Evolutionary conservation across 2,113 vertebrate genomes (phyloP).

Genomic region (Dipodomys merriami): DNA sequence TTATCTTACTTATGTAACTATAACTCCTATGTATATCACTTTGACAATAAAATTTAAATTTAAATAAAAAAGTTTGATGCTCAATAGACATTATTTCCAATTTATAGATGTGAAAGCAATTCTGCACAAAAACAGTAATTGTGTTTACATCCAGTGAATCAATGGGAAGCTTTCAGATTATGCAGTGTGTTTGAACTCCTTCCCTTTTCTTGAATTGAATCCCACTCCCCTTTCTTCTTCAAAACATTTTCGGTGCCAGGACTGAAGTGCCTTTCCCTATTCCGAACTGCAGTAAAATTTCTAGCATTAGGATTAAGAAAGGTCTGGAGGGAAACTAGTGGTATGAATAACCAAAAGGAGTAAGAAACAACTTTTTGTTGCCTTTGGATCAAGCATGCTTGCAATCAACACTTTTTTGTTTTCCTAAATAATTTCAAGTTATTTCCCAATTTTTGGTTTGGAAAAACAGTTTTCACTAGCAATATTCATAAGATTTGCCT

Average conservation of each 20-base stretch:
- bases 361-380: neutral
- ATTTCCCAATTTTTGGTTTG: neutral
- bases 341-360: neutral
- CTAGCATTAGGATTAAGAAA: neutral
- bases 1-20: too few relatives aligned
- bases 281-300: conserved; percentile 10
- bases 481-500: neutral
- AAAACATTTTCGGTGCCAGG: neutral
- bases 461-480: neutral
- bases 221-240: neutral
- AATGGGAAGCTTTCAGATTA: neutral
- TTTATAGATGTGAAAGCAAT: conserved; percentile 17
- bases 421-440: neutral
- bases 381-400: neutral
- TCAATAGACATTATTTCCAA: conserved; percentile 18
- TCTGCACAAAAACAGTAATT: neutral
- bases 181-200: neutral
- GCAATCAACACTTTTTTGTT: neutral
- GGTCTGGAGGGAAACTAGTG: neutral
- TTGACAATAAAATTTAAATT: too few relatives aligned
- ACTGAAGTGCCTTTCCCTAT: neutral
- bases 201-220: neutral
- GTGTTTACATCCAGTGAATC: neutral
- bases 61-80: neutral
- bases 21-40: too few relatives aligned